Conservation (phyloP, 1,140 invertebrate genomes). For the Neodiprion pinetum region DNA sequence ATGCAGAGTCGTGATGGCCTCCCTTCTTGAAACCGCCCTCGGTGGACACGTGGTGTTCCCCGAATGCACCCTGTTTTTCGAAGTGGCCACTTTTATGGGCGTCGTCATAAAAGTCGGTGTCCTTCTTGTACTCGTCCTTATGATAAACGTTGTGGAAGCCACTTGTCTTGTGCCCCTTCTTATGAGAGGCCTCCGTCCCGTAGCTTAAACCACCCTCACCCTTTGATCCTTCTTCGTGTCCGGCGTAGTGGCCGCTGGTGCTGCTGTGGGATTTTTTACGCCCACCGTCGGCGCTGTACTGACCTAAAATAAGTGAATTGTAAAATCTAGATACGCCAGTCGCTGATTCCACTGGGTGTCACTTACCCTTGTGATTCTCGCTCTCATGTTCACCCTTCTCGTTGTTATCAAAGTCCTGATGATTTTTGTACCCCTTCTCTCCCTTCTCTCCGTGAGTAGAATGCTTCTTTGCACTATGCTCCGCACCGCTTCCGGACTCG, state of each 20-base stretch:
- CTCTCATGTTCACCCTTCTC: conserved; percentile 51
- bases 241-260: conserved; percentile 69
- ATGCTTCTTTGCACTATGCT: conserved; percentile 64
- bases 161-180: conserved; percentile 73
- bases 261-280: conserved; percentile 71
- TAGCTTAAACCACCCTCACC: conserved; percentile 70
- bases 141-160: conserved; percentile 76
- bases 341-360: neutral
- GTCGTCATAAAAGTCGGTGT: conserved; percentile 76
- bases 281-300: conserved; percentile 69
- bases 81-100: conserved; percentile 70
- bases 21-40: conserved; percentile 62
- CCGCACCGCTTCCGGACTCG: conserved; percentile 60
- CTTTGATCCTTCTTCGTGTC: conserved; percentile 72
- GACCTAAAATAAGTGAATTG: conserved; percentile 51
- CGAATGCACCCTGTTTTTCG: conserved; percentile 61
- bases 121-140: conserved; percentile 79
- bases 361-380: conserved; percentile 43
- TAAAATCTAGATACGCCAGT: conserved; percentile 9
- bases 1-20: conserved; percentile 58
- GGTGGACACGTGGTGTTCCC: conserved; percentile 57
- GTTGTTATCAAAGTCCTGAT: conserved; percentile 65
- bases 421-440: conserved; percentile 67
- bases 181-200: conserved; percentile 68
- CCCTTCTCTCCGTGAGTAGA: conserved; percentile 63